Conservation (phyloP, 2,888 invertebrate species). For the Pseudococcus viburni region DNA sequence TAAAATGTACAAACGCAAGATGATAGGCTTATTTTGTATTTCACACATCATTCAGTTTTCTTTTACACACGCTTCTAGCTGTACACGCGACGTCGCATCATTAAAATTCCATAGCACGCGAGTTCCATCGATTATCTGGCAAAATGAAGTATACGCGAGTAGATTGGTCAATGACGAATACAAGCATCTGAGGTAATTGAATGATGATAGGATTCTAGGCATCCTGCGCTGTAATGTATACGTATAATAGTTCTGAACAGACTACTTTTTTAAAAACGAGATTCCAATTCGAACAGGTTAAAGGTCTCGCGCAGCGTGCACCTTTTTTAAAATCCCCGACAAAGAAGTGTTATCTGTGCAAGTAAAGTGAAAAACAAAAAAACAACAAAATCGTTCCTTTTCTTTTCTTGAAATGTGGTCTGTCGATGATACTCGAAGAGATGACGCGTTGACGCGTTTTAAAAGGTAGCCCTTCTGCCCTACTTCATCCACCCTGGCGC, state of each 20-base stretch:
- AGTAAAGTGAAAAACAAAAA: constrained; percentile 22
- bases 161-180: constrained; percentile 57
- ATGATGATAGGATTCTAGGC: background rate
- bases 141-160: background rate
- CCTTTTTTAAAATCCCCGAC: background rate
- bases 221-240: background rate
- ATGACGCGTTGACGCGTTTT: background rate
- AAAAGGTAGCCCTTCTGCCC: background rate
- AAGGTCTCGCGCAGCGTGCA: background rate
- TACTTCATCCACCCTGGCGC: background rate
- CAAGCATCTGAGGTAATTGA: background rate
- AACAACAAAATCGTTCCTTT: background rate
- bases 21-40: background rate
- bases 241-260: background rate
- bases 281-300: constrained; percentile 36
- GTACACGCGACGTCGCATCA: background rate
- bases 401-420: constrained; percentile 21
- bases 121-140: background rate
- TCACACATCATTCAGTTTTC: constrained; percentile 1
- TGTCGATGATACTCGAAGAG: background rate
- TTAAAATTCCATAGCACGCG: constrained; percentile 56
- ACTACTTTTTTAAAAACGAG: constrained; percentile 34
- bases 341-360: constrained; percentile 12
- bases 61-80: background rate
- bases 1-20: too few relatives aligned